Base-by-base conservation (phyloP, 1,140 invertebrate genomes). In the Drosophila albomicans region DNA sequence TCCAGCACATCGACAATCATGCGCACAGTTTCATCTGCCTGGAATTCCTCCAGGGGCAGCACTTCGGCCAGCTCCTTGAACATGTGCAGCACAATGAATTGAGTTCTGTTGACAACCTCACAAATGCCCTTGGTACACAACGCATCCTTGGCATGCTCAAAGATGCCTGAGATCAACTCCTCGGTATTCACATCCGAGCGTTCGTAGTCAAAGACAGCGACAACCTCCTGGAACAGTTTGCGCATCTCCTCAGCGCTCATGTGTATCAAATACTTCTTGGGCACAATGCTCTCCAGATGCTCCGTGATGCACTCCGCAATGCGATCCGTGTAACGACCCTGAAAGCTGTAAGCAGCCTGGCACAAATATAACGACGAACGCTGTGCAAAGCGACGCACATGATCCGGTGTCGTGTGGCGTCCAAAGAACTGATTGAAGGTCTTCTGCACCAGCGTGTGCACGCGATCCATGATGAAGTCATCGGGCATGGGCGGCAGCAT, bases 51-150 rank as follows among this genome's bases (percentile, higher is more conserved):
- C 46, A 92, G 15, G 0, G 91, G 87, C 54, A 92, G 43, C 5
- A 92, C 82, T 43, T 92, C 91, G 11, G 92, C 77, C 5, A 92
- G 61, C 46, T 91, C 82, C 51, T 86, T 91, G 41, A 92, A 92
- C 74, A 92, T 82, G 51, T 90, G 81, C 15, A 61, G 1, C 38
- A 85, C 56, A 0, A 92, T 78, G 3, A 75, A 86, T 35, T 92
- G 91, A 0, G 91, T 84, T 1, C 78, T 80, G 41, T 92, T 92
- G 0, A 89, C 72, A 3, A 85, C 59, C 1, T 81, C 72, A 38
- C 45, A 15, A 0, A 30, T 38, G 41, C 64, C 54, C 0, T 66
- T 75, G 0, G 58, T 58, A 10, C 78, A 80, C 1, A 91, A 61
- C 16, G 79, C 75, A 1, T 87, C 80, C 45, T 88, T 82, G 13